phyloP scores from a whole-genome alignment of 2,888 invertebrate genomes.

The Glomeris marginata region DNA sequence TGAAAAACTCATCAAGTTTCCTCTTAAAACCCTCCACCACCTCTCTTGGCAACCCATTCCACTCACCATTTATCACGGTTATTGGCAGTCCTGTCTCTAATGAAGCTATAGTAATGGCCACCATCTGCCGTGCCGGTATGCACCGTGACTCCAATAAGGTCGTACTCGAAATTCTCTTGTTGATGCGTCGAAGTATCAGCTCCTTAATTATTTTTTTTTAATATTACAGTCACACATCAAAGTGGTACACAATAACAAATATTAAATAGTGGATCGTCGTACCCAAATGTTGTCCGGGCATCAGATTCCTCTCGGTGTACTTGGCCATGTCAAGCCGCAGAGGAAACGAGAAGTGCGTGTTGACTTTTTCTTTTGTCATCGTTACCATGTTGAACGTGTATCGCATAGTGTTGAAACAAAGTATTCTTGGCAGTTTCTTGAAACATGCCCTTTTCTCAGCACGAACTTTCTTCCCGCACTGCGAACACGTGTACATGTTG shows the following conservation, averaged over 20 bases:
- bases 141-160: slow-evolving; percentile 84
- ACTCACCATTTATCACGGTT: slow-evolving; percentile 66
- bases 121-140: slow-evolving; percentile 98
- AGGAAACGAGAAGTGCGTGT: slow-evolving; percentile 93
- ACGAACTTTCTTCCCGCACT: slow-evolving; percentile 84
- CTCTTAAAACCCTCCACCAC: too few species aligned
- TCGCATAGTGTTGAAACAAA: slow-evolving; percentile 94
- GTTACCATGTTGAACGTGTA: slow-evolving; percentile 96
- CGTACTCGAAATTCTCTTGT: slow-evolving; percentile 36
- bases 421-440: slow-evolving; percentile 77
- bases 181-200: slow-evolving; percentile 21
- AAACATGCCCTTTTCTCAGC: slow-evolving; percentile 92
- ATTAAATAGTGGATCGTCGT: slow-evolving; percentile 15
- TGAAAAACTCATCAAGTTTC: too few species aligned
- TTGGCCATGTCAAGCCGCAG: slow-evolving; percentile 84
- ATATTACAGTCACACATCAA: too few species aligned
- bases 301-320: slow-evolving; percentile 82
- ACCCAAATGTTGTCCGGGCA: slow-evolving; percentile 76
- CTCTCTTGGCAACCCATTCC: too few species aligned
- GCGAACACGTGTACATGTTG: slow-evolving; percentile 95
- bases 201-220: too few species aligned
- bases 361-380: slow-evolving; percentile 93
- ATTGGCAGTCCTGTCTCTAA: slow-evolving; percentile 59
- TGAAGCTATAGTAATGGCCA: slow-evolving; percentile 90
- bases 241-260: background rate